Evolutionary conservation across 2,113 vertebrate species (phyloP).

Genomic region (Martes martes): DNA sequence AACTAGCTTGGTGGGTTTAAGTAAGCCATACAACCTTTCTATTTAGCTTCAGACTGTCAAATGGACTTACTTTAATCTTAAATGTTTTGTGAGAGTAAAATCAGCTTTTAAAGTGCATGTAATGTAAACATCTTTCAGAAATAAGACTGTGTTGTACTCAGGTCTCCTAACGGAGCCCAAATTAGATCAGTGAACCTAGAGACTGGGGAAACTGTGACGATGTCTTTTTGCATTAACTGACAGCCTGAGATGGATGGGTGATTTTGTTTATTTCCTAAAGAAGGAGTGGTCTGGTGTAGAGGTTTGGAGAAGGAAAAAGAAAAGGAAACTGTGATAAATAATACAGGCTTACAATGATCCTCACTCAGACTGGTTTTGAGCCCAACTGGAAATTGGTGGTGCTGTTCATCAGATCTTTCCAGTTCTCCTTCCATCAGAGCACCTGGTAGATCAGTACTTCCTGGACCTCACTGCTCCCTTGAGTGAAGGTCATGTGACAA

Average conservation of each 20-base stretch:
- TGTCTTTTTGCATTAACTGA: not conserved
- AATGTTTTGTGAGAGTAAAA: not conserved
- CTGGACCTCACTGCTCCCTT: rapidly evolving
- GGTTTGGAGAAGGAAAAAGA: not conserved
- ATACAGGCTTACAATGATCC: not conserved
- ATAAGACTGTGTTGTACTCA: not conserved
- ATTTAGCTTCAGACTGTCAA: not conserved
- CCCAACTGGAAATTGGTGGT: not conserved
- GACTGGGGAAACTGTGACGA: not conserved
- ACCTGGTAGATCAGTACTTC: not conserved
- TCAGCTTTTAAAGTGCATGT: not conserved
- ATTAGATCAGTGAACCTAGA: not conserved
- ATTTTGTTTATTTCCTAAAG: not conserved
- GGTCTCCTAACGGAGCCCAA: not conserved
- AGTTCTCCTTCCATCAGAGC: not conserved
- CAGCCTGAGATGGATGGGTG: not conserved
- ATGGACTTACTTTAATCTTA: not conserved
- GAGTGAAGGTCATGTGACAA: not conserved
- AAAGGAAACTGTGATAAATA: not conserved
- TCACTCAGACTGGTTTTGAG: not conserved
- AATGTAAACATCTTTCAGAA: not conserved
- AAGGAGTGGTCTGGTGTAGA: not conserved
- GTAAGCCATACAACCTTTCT: rapidly evolving
- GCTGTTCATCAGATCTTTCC: not conserved
- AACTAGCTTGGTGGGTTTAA: not conserved